Percentiles rank a stretch among this genome's conserved stretches.
Evolutionary conservation across 2,113 vertebrate species (phyloP).

Genomic region (Aegithalos caudatus): DNA sequence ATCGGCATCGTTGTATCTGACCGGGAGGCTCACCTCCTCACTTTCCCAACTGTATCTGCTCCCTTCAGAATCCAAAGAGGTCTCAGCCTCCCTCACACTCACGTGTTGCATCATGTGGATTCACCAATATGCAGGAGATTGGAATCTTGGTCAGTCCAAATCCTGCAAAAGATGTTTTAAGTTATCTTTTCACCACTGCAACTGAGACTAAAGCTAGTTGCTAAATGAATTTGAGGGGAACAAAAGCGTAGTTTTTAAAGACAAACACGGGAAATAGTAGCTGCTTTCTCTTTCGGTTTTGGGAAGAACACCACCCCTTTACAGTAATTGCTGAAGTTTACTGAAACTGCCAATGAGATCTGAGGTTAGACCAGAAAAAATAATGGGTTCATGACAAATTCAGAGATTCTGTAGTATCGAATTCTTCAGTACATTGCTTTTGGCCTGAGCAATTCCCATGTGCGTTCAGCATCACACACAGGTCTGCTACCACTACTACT

Average conservation of each 20-base stretch:
- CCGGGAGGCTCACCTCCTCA: too few relatives aligned
- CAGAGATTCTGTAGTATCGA: background rate
- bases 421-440: background rate
- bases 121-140: too few relatives aligned
- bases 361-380: background rate
- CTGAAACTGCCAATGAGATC: background rate
- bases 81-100: too few relatives aligned
- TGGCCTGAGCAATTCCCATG: background rate
- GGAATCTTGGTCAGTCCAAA: too few relatives aligned
- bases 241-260: rapidly evolving
- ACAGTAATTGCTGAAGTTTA: rapidly evolving
- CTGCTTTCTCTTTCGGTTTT: background rate
- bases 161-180: background rate
- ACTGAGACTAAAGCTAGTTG: background rate
- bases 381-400: background rate
- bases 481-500: rapidly evolving
- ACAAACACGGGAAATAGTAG: rapidly evolving
- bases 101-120: too few relatives aligned
- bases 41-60: too few relatives aligned
- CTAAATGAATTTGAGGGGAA: background rate
- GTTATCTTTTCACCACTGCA: background rate
- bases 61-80: too few relatives aligned
- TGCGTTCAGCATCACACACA: background rate
- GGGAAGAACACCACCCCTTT: rapidly evolving
- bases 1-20: too few relatives aligned